Conservation (phyloP, 64 coral and sea anemone species). For the Astreopora myriophthalma region DNA sequence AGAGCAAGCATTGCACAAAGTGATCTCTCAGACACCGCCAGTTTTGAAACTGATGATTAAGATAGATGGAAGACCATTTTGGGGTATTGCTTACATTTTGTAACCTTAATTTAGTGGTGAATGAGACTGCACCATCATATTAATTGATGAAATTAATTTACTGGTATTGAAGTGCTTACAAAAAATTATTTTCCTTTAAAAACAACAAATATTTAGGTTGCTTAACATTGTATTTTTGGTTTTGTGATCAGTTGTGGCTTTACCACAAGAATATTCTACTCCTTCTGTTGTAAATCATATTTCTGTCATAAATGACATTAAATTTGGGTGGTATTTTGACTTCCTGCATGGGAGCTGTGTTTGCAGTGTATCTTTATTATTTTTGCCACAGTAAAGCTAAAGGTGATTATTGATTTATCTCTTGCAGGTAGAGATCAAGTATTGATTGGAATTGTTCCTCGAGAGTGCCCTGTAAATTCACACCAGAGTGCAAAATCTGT, state of each 20-base stretch:
- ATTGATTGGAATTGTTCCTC: slow-evolving; percentile 39
- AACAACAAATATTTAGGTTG: too few species aligned
- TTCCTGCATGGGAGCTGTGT: too few species aligned
- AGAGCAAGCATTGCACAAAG: slow-evolving; percentile 57
- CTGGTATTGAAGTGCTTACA: neutral
- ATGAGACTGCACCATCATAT: neutral
- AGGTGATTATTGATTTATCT: neutral
- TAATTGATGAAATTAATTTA: neutral
- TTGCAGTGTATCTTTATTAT: too few species aligned
- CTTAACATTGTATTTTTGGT: too few species aligned
- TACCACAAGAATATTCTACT: too few species aligned
- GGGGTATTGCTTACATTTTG: neutral
- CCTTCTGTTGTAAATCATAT: too few species aligned
- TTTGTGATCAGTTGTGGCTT: too few species aligned
- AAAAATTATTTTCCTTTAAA: neutral
- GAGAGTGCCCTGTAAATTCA: neutral
- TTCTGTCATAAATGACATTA: too few species aligned
- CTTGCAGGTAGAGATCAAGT: slow-evolving; percentile 35
- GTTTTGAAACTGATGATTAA: neutral
- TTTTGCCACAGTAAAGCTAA: too few species aligned
- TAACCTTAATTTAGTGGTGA: neutral
- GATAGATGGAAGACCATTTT: slow-evolving; percentile 10
- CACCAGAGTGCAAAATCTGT: slow-evolving; percentile 41
- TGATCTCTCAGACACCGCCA: neutral
- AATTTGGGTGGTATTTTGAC: too few species aligned